Percentiles rank a stretch among this genome's conserved stretches.
Evolutionary conservation across 1,140 invertebrate genomes (phyloP).

Genomic region (Drosophila triauraria): DNA sequence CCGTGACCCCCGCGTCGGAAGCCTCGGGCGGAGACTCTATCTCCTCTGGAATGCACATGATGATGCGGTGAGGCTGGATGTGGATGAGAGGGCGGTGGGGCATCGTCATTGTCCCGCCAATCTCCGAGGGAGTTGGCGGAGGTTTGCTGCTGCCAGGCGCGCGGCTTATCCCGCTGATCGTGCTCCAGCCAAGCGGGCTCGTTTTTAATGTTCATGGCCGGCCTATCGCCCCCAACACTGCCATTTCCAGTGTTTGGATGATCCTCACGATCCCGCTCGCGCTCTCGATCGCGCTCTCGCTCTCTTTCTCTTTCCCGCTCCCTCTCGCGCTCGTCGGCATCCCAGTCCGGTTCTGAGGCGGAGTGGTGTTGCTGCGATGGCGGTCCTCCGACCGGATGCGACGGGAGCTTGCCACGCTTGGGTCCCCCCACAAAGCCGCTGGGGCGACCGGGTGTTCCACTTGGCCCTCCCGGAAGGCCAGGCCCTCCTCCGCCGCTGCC

Average conservation of each 20-base stretch:
- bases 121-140: slow-evolving; percentile 44
- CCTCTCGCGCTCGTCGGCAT: slow-evolving; percentile 73
- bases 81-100: slow-evolving; percentile 22
- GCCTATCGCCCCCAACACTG: slow-evolving; percentile 6
- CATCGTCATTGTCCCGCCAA: slow-evolving; percentile 72
- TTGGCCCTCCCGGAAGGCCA: slow-evolving; percentile 38
- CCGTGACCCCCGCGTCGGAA: slow-evolving; percentile 67
- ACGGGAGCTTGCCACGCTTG: slow-evolving; percentile 58
- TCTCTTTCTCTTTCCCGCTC: slow-evolving; percentile 29
- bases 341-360: slow-evolving; percentile 78
- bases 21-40: slow-evolving; percentile 63
- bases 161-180: slow-evolving; percentile 74
- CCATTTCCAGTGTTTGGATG: slow-evolving; percentile 24
- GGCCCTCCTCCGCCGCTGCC: slow-evolving; percentile 4
- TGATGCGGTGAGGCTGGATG: slow-evolving; percentile 62
- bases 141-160: slow-evolving; percentile 49
- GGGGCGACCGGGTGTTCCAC: slow-evolving; percentile 45
- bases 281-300: slow-evolving; percentile 46
- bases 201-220: slow-evolving; percentile 42
- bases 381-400: slow-evolving; percentile 26
- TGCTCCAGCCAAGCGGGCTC: slow-evolving; percentile 76
- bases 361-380: slow-evolving; percentile 65
- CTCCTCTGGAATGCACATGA: slow-evolving; percentile 65
- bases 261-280: slow-evolving; percentile 45
- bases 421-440: slow-evolving; percentile 73